These are phyloP conservation scores for Macquaria australasica DNA, from an alignment of 2,113 vertebrate species.

Conservation along the genomic window DNA sequence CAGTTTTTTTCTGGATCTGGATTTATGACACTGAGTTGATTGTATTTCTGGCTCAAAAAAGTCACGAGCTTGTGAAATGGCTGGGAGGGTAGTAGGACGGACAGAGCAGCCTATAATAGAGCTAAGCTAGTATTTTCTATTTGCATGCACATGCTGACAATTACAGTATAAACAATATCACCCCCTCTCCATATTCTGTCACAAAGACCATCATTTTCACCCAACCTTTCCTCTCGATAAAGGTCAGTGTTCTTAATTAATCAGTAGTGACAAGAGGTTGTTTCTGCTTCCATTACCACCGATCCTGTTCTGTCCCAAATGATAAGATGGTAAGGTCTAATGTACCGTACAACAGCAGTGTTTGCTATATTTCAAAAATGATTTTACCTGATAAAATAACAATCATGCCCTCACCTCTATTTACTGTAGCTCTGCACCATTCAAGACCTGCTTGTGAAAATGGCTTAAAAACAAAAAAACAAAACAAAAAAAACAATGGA, in stretches of 20 bases:
- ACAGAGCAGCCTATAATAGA: constrained; percentile 35
- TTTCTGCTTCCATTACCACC: constrained; percentile 55
- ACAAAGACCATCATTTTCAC: constrained; percentile 48
- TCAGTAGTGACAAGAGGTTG: constrained; percentile 55
- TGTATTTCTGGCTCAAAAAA: constrained; percentile 56
- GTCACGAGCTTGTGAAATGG: constrained; percentile 47
- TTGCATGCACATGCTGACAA: constrained; percentile 36
- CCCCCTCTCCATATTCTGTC: constrained; percentile 7
- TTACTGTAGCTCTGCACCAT: background rate
- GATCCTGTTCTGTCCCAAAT: constrained; percentile 34
- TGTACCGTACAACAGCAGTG: background rate
- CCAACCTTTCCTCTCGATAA: constrained; percentile 49
- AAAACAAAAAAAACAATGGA: constrained; percentile 9
- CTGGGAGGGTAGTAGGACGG: constrained; percentile 9
- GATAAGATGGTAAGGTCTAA: constrained; percentile 36
- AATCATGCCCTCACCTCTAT: constrained; percentile 15
- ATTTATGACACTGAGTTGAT: constrained; percentile 60
- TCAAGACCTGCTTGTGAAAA: constrained; percentile 19
- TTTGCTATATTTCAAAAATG: constrained; percentile 32
- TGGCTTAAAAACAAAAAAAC: constrained; percentile 13
- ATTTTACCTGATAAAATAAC: constrained; percentile 42
- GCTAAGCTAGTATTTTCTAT: constrained; percentile 49
- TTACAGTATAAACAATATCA: constrained; percentile 41
- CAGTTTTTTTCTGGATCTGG: constrained; percentile 34
- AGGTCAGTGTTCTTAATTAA: constrained; percentile 71